Conservation (phyloP, 2,113 vertebrate species). For the Acrocephalus arundinaceus region DNA sequence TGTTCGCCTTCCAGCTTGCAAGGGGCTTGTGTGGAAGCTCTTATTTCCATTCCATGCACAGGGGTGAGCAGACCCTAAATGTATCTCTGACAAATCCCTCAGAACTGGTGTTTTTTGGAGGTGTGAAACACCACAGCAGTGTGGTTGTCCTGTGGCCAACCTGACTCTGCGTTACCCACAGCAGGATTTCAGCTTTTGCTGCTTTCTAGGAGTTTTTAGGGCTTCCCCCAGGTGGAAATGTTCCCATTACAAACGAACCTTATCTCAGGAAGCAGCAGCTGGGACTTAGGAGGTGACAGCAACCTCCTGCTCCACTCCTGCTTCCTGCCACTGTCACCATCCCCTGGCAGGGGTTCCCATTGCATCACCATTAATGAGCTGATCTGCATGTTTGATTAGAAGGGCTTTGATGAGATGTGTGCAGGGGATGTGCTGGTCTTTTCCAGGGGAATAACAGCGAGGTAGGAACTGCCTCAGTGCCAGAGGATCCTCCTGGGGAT, state of each 20-base stretch:
- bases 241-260: neutral
- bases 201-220: neutral
- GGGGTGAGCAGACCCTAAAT: neutral
- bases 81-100: neutral
- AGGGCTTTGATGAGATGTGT: neutral
- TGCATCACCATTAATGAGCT: neutral
- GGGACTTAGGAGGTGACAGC: neutral
- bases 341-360: neutral
- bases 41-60: neutral
- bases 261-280: neutral
- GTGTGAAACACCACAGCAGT: neutral
- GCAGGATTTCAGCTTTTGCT: neutral
- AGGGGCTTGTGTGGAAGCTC: neutral
- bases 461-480: neutral
- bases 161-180: rapidly evolving
- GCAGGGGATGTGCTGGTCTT: neutral
- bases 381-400: neutral
- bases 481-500: neutral
- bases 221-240: neutral
- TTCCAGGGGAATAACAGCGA: neutral
- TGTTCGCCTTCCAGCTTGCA: neutral
- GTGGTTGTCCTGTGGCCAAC: neutral
- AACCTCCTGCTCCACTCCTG: neutral
- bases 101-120: neutral
- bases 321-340: neutral